Percentiles rank a stretch among this genome's conserved stretches.
Evolutionary conservation across 2,888 invertebrate genomes (phyloP).

Genomic region (Chesias legatella): DNA sequence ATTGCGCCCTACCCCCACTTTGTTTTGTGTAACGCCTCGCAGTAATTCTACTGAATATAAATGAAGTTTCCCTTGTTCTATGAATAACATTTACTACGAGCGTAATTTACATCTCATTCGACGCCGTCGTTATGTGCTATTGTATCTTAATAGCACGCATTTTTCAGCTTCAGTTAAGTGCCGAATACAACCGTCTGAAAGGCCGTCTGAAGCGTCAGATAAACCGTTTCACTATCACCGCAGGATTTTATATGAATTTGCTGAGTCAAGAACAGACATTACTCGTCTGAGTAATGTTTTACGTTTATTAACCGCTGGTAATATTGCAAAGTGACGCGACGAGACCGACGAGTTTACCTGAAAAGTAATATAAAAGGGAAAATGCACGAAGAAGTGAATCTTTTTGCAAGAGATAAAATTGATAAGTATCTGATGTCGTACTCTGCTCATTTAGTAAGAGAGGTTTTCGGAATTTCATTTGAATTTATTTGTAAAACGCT

Average conservation of each 20-base stretch:
- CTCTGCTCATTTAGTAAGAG: too few relatives aligned
- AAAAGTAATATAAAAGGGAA: slow-evolving; percentile 43
- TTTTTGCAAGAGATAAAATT: slow-evolving; percentile 38
- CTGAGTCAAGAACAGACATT: slow-evolving; percentile 43
- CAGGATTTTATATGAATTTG: slow-evolving; percentile 21
- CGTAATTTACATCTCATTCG: slow-evolving; percentile 59
- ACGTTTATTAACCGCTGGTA: slow-evolving; percentile 59
- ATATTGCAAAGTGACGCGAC: slow-evolving; percentile 51
- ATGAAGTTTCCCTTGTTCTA: slow-evolving; percentile 63
- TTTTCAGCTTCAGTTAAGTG: slow-evolving; percentile 30
- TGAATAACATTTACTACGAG: slow-evolving; percentile 68
- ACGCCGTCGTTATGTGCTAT: slow-evolving; percentile 40
- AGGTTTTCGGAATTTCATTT: too few relatives aligned
- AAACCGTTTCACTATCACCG: slow-evolving; percentile 21
- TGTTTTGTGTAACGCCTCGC: slow-evolving; percentile 50
- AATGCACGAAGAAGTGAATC: slow-evolving; percentile 38
- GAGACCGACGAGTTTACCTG: slow-evolving; percentile 50
- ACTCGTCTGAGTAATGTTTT: slow-evolving; percentile 54
- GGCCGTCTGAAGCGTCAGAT: slow-evolving; percentile 14
- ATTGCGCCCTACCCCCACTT: slow-evolving; percentile 45
- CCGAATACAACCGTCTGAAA: slow-evolving; percentile 13
- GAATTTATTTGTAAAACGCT: too few relatives aligned
- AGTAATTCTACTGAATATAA: slow-evolving; percentile 67
- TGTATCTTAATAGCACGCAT: slow-evolving; percentile 36
- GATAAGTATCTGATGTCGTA: neutral